Conservation (phyloP, 2,888 invertebrate genomes). For the Aphidoletes aphidimyza region DNA sequence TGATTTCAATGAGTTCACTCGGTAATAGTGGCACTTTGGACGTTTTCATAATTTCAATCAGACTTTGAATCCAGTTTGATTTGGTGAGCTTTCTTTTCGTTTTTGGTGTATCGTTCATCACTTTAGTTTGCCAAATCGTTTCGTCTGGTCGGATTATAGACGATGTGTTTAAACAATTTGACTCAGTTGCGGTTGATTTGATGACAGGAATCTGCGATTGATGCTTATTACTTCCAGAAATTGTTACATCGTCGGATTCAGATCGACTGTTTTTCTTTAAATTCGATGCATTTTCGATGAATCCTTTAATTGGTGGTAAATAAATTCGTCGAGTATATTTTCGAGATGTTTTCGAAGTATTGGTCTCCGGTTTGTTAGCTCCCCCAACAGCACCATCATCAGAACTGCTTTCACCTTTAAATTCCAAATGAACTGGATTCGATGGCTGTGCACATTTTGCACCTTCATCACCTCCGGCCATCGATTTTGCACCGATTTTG, state of each 20-base stretch:
- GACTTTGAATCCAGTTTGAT: constrained; percentile 29
- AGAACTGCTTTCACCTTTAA: not conserved
- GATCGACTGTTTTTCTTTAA: constrained; percentile 22
- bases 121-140: constrained; percentile 56
- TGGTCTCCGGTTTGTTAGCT: not conserved
- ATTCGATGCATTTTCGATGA: constrained; percentile 19
- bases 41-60: constrained; percentile 32
- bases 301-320: constrained; percentile 53
- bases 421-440: constrained; percentile 55
- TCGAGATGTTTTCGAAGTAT: not conserved
- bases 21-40: constrained; percentile 25
- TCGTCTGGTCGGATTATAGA: constrained; percentile 6
- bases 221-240: constrained; percentile 55
- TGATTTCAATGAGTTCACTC: constrained; percentile 27
- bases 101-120: constrained; percentile 53
- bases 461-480: not conserved
- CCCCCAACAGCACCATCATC: not conserved
- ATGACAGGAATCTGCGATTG: not conserved
- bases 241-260: not conserved
- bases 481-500: not conserved
- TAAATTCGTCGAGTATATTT: constrained; percentile 44
- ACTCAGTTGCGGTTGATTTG: constrained; percentile 55
- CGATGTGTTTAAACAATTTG: constrained; percentile 26
- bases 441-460: constrained; percentile 37
- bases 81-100: not conserved